Conservation (phyloP, 30 jellyfish, hydroid and myxozoan species). For the Aurelia aurita complex sp. Pacific region DNA sequence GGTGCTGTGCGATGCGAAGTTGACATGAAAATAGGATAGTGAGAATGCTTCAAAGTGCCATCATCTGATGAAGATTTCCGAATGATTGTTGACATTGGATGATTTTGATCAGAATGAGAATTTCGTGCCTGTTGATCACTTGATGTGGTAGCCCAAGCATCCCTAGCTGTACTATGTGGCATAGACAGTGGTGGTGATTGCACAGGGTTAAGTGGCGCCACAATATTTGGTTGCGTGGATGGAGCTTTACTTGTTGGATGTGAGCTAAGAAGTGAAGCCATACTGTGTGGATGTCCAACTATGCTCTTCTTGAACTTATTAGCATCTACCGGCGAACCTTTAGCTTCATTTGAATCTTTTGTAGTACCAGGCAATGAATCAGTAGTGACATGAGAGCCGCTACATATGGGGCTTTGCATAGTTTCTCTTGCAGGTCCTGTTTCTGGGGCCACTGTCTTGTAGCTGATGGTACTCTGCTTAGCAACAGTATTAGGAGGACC, state of each 20-base stretch:
- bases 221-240: constrained; percentile 4
- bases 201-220: neutral
- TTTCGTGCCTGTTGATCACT: constrained; percentile 3
- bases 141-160: neutral
- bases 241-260: constrained; percentile 17
- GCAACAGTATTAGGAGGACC: constrained; percentile 25
- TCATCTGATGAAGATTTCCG: neutral
- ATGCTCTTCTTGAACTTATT: constrained; percentile 29
- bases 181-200: constrained; percentile 6
- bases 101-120: neutral
- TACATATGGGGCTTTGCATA: neutral
- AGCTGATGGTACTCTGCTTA: constrained; percentile 12
- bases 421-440: neutral
- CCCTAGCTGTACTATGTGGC: neutral
- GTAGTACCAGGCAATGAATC: neutral
- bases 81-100: neutral
- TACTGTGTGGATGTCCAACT: constrained; percentile 55
- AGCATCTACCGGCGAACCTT: neutral
- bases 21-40: neutral
- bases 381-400: neutral
- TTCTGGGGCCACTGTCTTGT: constrained; percentile 1
- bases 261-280: constrained; percentile 49
- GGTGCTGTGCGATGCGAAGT: neutral
- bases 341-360: neutral
- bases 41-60: neutral